Conservation (phyloP, 2,797 vertebrate genomes). For the Chrysocyon brachyurus region DNA sequence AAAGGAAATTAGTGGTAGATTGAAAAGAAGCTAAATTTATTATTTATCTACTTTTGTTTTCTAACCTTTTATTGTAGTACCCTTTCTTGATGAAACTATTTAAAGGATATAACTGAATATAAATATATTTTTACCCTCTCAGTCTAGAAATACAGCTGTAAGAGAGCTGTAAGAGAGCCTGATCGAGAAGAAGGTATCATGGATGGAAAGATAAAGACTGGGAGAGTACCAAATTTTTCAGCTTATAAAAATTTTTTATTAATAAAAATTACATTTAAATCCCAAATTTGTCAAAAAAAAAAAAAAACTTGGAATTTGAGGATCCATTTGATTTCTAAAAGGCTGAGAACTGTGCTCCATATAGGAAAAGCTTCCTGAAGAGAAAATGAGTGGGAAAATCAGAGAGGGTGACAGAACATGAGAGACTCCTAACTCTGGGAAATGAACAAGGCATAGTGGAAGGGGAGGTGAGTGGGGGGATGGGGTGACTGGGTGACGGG, state of each 20-base stretch:
- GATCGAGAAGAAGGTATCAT: background rate
- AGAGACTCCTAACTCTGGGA: no score
- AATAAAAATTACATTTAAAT: conserved; percentile 46
- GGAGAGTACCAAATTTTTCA: conserved; percentile 21
- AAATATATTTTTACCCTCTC: conserved; percentile 1
- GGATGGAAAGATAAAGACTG: background rate
- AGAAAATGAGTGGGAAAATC: no score
- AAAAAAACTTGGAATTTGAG: background rate
- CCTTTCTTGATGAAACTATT: background rate
- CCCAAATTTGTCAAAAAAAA: conserved; percentile 13
- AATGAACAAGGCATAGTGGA: no score
- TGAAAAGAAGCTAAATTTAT: background rate
- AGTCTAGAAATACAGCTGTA: background rate
- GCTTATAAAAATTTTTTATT: background rate
- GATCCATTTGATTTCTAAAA: conserved; percentile 44
- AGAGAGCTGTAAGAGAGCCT: background rate
- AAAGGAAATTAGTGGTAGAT: background rate
- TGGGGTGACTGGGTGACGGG: no score
- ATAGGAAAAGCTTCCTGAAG: conserved; percentile 14
- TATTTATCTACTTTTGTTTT: conserved; percentile 38
- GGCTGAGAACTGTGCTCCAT: background rate
- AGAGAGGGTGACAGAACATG: no score
- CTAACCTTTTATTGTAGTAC: background rate
- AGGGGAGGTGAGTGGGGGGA: no score
- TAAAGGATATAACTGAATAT: background rate